These are phyloP conservation scores for Catocala nupta DNA, from an alignment of 2,888 invertebrate species.

Conservation along the genomic window DNA sequence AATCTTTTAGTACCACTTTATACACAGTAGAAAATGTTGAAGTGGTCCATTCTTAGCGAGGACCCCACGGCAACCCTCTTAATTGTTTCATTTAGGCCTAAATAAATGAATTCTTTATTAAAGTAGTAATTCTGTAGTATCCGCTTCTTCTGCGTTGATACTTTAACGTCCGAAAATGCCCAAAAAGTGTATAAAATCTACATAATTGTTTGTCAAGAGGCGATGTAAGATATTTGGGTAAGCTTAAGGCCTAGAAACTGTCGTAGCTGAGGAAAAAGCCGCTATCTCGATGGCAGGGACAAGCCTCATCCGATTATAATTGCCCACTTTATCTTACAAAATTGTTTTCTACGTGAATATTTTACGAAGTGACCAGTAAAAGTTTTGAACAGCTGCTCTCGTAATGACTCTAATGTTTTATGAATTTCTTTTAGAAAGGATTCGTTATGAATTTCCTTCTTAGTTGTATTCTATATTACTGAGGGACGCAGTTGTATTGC, in stretches of 20 bases:
- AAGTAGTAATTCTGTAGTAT: constrained; percentile 32
- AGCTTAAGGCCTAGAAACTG: constrained; percentile 35
- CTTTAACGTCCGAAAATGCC: constrained; percentile 37
- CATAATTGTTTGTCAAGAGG: constrained; percentile 55
- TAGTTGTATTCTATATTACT: too few relatives aligned
- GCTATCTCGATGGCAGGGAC: constrained; percentile 41
- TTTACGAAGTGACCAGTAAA: constrained; percentile 12
- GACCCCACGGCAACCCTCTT: constrained; percentile 13
- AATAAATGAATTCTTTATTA: constrained; percentile 46
- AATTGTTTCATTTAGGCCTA: constrained; percentile 27
- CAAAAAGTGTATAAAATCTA: constrained; percentile 52
- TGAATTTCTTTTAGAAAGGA: not conserved
- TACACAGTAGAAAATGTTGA: not conserved
- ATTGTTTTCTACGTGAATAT: constrained; percentile 31
- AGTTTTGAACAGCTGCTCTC: not conserved
- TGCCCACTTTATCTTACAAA: constrained; percentile 32
- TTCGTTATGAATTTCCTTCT: not conserved
- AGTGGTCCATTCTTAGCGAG: not conserved
- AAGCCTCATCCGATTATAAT: constrained; percentile 44
- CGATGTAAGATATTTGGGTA: constrained; percentile 46
- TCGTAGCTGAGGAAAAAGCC: constrained; percentile 32
- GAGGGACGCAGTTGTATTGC: not conserved
- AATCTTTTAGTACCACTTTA: constrained; percentile 1
- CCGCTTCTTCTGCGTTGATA: constrained; percentile 30
- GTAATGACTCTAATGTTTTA: constrained; percentile 2